Percentiles rank a stretch among this genome's conserved stretches.
Conservation (phyloP, 2,888 invertebrate species). For the Agriotes lineatus region DNA sequence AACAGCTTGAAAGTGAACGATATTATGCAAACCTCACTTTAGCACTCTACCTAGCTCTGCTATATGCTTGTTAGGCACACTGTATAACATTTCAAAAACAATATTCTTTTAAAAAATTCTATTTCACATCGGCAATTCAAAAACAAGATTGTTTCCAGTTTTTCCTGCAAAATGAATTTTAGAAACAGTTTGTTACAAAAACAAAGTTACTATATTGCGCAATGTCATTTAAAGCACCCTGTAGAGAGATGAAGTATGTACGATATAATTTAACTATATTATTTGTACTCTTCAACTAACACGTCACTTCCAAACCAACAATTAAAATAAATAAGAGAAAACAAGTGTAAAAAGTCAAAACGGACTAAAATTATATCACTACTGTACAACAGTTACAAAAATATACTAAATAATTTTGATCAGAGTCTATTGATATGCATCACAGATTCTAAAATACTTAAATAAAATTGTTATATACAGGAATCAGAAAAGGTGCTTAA, state of each 20-base stretch:
- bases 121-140: too few relatives aligned
- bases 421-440: slow-evolving; percentile 62
- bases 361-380: slow-evolving; percentile 35
- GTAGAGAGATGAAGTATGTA: not conserved
- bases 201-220: too few relatives aligned
- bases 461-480: slow-evolving; percentile 41
- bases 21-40: too few relatives aligned
- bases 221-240: slow-evolving; percentile 20
- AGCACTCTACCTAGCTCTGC: too few relatives aligned
- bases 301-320: slow-evolving; percentile 22
- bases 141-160: too few relatives aligned
- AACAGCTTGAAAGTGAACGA: too few relatives aligned
- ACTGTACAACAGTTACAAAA: slow-evolving; percentile 44
- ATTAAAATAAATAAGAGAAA: slow-evolving; percentile 34
- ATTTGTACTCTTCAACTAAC: slow-evolving; percentile 32
- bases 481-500: slow-evolving; percentile 64
- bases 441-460: slow-evolving; percentile 65
- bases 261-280: slow-evolving; percentile 16
- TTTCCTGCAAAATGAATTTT: too few relatives aligned
- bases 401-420: slow-evolving; percentile 44
- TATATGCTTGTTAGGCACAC: too few relatives aligned
- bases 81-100: too few relatives aligned
- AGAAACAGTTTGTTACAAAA: too few relatives aligned
- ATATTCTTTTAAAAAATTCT: too few relatives aligned
- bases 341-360: slow-evolving; percentile 31